Evolutionary conservation across 2,888 invertebrate species (phyloP), one percentile per base, ranked within the genome.

Genomic region (Cosmia pyralina): DNA sequence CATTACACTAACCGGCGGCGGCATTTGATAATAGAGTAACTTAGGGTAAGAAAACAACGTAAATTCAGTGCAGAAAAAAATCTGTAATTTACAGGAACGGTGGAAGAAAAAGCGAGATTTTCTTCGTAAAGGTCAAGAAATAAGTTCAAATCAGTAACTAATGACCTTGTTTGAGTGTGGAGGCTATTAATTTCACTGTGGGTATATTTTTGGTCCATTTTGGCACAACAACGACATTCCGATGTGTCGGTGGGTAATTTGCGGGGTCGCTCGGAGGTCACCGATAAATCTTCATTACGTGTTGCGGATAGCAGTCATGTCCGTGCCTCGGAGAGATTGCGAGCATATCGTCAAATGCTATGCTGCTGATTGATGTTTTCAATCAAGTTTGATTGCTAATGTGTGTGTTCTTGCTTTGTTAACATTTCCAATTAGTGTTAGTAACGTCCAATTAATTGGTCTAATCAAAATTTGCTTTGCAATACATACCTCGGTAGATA

Each of bases 231-330:
- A 73, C 79, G 67, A 84, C 79, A 87, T 87, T 85, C 83, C 85
- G 50, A 83, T 78, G 81, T 85, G 87, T 87, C 87, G 77, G 84
- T 80, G 81, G 86, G 83, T 84, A 88, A 87, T 89, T 87, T 87
- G 85, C 81, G 85, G 82, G 82, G 82, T 75, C 85, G 84, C 81
- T 84, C 81, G 72, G 86, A 87, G 87, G 88, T 87, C 87, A 71
- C 75, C 83, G 75, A 91, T 90, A 90, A 88, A 90, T 91, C 90
- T 91, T 90, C 90, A 91, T 91, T 90, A 90, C 77, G 71, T 58
- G 77, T 63, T 69, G 85, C 79, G 87, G 85, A 84, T 84, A 83
- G 78, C 74, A 69, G 84, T 77, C 83, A 82, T 84, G 86, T 87
- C 83, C 76, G 82, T 73, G 80, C 77, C 79, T 78, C 80, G 82